Conservation (phyloP, 2,113 vertebrate species). For the Probosciger aterrimus region DNA sequence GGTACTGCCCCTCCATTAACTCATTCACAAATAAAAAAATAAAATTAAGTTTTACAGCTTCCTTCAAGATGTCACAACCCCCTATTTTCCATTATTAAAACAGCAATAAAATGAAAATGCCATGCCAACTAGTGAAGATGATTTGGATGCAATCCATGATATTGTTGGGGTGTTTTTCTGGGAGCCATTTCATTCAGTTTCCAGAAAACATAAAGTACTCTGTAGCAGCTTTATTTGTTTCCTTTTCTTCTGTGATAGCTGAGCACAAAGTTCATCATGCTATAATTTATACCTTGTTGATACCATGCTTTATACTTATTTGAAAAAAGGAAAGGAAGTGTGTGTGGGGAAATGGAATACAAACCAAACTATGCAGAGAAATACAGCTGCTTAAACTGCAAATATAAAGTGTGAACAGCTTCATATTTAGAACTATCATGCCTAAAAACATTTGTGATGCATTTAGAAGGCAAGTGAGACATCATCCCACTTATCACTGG, state of each 20-base stretch:
- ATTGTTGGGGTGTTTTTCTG: neutral
- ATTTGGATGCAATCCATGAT: neutral
- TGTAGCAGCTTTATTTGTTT: neutral
- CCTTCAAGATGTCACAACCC: neutral
- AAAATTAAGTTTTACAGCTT: neutral
- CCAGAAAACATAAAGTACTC: neutral
- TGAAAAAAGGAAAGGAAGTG: neutral
- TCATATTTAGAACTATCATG: neutral
- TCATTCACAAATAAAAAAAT: neutral
- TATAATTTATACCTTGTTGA: neutral
- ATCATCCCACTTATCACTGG: neutral
- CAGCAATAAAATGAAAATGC: neutral
- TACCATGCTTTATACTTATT: neutral
- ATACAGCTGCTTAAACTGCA: neutral
- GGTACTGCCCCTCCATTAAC: neutral
- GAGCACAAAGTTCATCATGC: neutral
- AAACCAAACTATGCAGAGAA: neutral
- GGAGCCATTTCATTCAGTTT: neutral
- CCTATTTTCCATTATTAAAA: neutral
- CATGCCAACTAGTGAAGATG: neutral
- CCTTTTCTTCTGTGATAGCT: neutral
- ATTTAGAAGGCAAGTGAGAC: neutral
- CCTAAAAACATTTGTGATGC: neutral
- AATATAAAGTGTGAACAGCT: neutral
- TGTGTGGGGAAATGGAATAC: fast-evolving